Conservation (phyloP, 1,140 invertebrate species). For the Centruroides sculpturatus region DNA sequence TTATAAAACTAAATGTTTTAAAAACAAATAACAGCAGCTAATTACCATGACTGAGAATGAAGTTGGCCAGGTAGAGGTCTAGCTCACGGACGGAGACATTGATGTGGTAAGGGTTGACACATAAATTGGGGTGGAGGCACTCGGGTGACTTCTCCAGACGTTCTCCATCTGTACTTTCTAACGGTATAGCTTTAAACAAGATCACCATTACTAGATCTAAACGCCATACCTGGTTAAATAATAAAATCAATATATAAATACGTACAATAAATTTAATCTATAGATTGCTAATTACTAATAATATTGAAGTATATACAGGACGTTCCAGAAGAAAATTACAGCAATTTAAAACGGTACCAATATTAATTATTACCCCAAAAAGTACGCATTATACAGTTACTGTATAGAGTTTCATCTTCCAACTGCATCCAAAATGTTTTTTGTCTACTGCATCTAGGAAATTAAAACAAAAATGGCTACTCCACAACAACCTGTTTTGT, state of each 20-base stretch:
- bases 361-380: no score
- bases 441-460: no score
- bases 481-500: no score
- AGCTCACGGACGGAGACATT: constrained; percentile 96
- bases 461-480: no score
- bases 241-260: background rate
- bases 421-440: no score
- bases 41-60: constrained; percentile 92
- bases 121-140: constrained; percentile 88
- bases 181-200: constrained; percentile 95
- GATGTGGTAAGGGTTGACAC: constrained; percentile 99
- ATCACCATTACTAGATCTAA: constrained; percentile 99
- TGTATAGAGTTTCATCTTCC: no score
- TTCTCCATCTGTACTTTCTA: constrained; percentile 98
- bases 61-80: constrained; percentile 97
- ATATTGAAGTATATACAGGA: no score
- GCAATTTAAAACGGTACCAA: no score
- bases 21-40: background rate
- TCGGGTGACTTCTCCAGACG: constrained; percentile 92
- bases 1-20: background rate
- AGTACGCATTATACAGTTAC: no score
- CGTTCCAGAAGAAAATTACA: no score
- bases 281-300: no score
- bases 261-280: no score
- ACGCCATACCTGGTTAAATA: constrained; percentile 66